Base-by-base conservation (phyloP, 2,113 vertebrate genomes). In the Thunnus maccoyii region DNA sequence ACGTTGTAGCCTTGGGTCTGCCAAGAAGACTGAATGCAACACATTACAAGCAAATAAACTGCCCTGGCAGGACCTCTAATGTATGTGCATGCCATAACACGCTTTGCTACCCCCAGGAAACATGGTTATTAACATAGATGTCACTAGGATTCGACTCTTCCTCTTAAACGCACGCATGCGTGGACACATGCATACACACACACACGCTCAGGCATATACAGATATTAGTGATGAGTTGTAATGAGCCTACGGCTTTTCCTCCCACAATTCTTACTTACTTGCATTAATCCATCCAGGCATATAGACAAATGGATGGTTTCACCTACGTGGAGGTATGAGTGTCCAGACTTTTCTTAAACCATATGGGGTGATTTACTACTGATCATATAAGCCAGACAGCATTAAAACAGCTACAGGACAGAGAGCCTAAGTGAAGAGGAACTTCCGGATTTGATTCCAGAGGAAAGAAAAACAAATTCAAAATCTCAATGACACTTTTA, bases 21-120 rank as follows among this genome's bases (percentile, higher is more conserved):
- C 58, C 83, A 85, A 64, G 52, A 84, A 82, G 73, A 89, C 69
- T 46, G 74, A 88, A 77, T 48, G 64, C 68, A 78, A 65, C 62
- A 50, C 88, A 81, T 80, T 81, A 88, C 71, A 78, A 65, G 79
- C 25, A 80, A 83, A 88, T 57, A 79, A 74, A 80, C 44, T 54
- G 72, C 36, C 56, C 48, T 82, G 70, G 56, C 72, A 80, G 71
- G 66, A 58, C 41, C 66, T 15, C 41, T 86, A 64, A 86, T 85
- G 78, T 78, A 88, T 78, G 79, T 78, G 62, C 47, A 83, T 67
- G 73, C 62, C 27, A 16, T 75, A 47, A 48, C 71, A 75, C 1
- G 51, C 66, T 76, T 55, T 18, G 13, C 69, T 80, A 62, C 61
- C 82, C 58, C 14, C 30, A 73, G 85, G 88, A 75, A 32, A 71